phyloP scores from a whole-genome alignment of 64 coral and sea anemone genomes.

The Porites lutea region DNA sequence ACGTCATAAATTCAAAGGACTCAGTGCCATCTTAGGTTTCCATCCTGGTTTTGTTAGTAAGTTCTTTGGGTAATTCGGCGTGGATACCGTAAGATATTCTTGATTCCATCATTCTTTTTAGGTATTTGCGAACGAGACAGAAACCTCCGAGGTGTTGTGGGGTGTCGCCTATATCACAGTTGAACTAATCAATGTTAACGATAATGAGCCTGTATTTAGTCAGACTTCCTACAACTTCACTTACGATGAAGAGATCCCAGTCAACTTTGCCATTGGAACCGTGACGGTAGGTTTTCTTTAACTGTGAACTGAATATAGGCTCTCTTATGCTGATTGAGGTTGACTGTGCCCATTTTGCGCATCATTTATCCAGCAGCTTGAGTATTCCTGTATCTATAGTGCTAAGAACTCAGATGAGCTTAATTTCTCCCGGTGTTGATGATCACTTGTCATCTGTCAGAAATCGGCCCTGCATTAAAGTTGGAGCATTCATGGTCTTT shows the following conservation, averaged over 20 bases:
- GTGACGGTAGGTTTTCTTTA: constrained; percentile 66
- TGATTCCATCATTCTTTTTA: constrained; percentile 1
- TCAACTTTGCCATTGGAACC: constrained; percentile 59
- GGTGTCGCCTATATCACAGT: constrained; percentile 60
- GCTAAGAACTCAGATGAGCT: too few species aligned
- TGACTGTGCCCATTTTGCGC: too few species aligned
- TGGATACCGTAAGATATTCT: neutral
- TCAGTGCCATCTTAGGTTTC: too few species aligned
- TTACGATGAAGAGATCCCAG: constrained; percentile 77
- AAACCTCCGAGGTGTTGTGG: constrained; percentile 73
- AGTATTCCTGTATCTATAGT: too few species aligned
- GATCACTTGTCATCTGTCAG: too few species aligned
- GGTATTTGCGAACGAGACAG: constrained; percentile 86
- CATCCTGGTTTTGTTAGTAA: too few species aligned
- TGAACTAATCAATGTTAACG: constrained; percentile 81
- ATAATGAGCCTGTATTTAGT: constrained; percentile 80
- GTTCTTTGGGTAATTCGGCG: neutral
- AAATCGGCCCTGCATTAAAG: too few species aligned
- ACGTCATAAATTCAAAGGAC: too few species aligned
- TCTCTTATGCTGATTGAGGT: neutral
- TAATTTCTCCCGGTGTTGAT: too few species aligned
- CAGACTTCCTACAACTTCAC: constrained; percentile 77
- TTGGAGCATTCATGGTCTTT: too few species aligned
- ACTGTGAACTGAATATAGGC: neutral
- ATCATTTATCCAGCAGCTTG: too few species aligned